These are phyloP conservation scores for Drosophila mauritiana DNA, from an alignment of 1,140 invertebrate species.

Conservation along the genomic window DNA sequence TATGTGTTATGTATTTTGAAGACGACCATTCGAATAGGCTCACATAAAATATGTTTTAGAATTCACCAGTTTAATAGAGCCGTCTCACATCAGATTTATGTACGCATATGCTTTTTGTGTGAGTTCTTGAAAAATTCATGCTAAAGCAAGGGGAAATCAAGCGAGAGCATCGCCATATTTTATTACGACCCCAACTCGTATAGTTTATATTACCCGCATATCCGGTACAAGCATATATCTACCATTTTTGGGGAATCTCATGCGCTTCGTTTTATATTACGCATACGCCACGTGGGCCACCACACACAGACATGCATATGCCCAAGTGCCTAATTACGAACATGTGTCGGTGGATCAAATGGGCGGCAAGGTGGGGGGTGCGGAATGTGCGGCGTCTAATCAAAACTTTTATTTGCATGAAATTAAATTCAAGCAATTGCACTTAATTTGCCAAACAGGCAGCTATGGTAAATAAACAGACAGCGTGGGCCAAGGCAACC, in stretches of 20 bases:
- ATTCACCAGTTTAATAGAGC: neutral
- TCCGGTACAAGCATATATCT: neutral
- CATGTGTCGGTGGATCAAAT: conserved; percentile 58
- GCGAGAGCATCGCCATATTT: conserved; percentile 34
- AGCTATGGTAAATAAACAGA: conserved; percentile 77
- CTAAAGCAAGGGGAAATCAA: conserved; percentile 35
- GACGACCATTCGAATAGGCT: neutral
- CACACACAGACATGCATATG: conserved; percentile 42
- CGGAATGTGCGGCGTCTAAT: conserved; percentile 56
- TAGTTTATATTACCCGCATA: conserved; percentile 45
- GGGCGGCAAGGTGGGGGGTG: conserved; percentile 1
- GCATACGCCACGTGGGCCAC: conserved; percentile 61
- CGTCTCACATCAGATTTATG: conserved; percentile 8
- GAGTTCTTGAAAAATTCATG: conserved; percentile 5
- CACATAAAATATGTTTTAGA: neutral
- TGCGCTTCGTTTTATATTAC: conserved; percentile 52
- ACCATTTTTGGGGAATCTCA: conserved; percentile 31
- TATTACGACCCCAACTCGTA: conserved; percentile 38
- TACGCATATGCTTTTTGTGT: conserved; percentile 1
- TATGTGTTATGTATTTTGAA: neutral
- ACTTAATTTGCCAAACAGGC: conserved; percentile 81
- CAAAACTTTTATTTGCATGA: conserved; percentile 84
- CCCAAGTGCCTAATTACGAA: conserved; percentile 77
- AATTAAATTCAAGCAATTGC: conserved; percentile 84
- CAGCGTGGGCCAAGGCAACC: conserved; percentile 39